phyloP scores from a whole-genome alignment of 2,797 vertebrate genomes.

The Chelidonichthys spinosus region DNA sequence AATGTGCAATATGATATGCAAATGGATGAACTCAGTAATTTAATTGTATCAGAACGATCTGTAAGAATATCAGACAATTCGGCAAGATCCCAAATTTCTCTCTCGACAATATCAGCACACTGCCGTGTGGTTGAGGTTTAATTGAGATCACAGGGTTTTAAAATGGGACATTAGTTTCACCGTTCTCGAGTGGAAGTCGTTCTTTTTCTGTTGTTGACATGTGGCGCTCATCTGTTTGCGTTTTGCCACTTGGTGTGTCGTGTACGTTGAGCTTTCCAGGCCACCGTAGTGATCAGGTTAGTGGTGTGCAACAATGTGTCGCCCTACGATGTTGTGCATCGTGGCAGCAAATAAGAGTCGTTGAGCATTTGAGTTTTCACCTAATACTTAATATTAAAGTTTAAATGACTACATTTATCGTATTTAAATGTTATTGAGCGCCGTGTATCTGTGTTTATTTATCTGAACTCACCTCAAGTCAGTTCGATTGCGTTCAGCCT shows the following conservation, averaged over 20 bases:
- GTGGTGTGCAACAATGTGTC: neutral
- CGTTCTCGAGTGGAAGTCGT: neutral
- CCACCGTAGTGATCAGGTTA: neutral
- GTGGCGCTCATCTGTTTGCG: neutral
- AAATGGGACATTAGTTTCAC: neutral
- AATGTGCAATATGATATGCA: neutral
- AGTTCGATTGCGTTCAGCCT: neutral
- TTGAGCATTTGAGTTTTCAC: neutral
- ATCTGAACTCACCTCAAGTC: too few relatives aligned
- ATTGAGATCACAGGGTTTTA: neutral
- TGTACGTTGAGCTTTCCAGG: neutral
- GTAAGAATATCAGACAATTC: neutral
- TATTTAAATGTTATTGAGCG: neutral
- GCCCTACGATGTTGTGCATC: neutral
- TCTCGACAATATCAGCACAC: neutral
- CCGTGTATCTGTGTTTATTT: neutral
- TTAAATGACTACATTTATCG: neutral
- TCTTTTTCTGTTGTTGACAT: neutral
- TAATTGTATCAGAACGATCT: neutral
- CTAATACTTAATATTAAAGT: neutral
- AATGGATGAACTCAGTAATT: neutral
- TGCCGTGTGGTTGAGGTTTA: rapidly evolving
- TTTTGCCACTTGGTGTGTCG: neutral
- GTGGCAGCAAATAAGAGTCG: neutral
- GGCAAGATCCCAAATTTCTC: too few relatives aligned